These are phyloP conservation scores for Hiodon alosoides DNA, from an alignment of 2,113 vertebrate species.

Conservation along the genomic window DNA sequence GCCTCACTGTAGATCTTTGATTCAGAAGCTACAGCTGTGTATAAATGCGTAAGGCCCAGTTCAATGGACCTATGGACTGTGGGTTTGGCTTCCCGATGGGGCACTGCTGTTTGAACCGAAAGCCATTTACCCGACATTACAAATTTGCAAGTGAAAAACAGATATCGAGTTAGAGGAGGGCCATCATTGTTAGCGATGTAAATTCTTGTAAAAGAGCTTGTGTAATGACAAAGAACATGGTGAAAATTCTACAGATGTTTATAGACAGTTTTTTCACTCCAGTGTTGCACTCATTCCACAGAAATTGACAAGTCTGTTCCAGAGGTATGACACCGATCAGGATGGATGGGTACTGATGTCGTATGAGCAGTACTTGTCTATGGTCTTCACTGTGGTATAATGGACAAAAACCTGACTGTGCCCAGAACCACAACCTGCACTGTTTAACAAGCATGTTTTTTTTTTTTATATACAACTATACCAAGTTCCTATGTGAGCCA, in stretches of 20 bases:
- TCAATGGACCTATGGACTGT: no score
- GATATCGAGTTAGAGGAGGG: no score
- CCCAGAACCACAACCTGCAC: conserved; percentile 48
- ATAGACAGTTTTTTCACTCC: neutral
- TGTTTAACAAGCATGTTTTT: conserved; percentile 28
- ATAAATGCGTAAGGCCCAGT: no score
- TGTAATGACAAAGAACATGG: neutral
- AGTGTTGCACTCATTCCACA: conserved; percentile 43
- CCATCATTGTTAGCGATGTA: no score
- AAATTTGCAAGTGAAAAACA: no score
- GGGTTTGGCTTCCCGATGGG: no score
- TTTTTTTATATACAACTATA: conserved; percentile 4
- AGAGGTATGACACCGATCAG: conserved; percentile 88
- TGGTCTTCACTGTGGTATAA: conserved; percentile 94
- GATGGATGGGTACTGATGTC: conserved; percentile 98
- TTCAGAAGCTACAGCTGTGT: no score
- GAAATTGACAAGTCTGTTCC: conserved; percentile 93
- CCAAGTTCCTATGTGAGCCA: no score
- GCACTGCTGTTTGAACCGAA: no score
- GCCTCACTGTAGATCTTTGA: no score
- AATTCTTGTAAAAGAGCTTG: no score
- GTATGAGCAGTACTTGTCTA: conserved; percentile 95
- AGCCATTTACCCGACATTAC: no score
- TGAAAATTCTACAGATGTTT: neutral
- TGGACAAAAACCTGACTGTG: conserved; percentile 53